Base-by-base conservation (phyloP, 2,888 invertebrate species). In the Andricus curvator region DNA sequence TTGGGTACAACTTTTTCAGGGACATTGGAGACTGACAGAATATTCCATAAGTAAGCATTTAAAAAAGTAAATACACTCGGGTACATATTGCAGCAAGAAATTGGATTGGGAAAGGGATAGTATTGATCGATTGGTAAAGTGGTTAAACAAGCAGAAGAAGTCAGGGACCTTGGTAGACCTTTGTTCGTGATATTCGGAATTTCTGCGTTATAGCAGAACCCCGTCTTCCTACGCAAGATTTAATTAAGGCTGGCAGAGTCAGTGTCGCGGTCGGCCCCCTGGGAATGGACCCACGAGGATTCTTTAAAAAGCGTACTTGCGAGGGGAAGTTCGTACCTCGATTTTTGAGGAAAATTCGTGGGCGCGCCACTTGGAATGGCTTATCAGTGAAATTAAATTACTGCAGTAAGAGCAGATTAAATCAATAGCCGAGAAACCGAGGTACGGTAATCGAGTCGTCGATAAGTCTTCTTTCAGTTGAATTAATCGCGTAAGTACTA, bases 351-450 rank as follows among this genome's bases (percentile, higher is more conserved):
- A 51, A 66, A 56, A 78, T 62, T 65, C 29, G 33, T 78, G n/a
- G 37, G 44, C n/a, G 44, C 77, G 64, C 60, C 64, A 17, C 44
- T 64, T 62, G 17, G 62, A 64, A 77, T 64, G 77, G 64, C 64
- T 77, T 77, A 77, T 64, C 64, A 48, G 41, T 48, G 41, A 64
- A 77, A 77, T 77, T 77, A 77, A 64, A 77, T 77, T 77, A 48
- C 77, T 64, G 60, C 64, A 77, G 77, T 64, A 64, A 77, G 25
- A 77, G 41, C 62, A 77, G 62, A 77, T 77, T 77, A 77, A 77
- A 77, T 77, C 64, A 48, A 77, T 77, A 77, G 64, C 77, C 33
- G 33, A 20, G 25, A 13, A 41, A 29, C 77, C 60, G 48, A 44
- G 44, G 33, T 62, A 64, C 62, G 62, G 41, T 77, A 62, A 77